These are phyloP conservation scores for Meloidogyne hapla DNA, from an alignment of 1,140 invertebrate genomes.

Conservation along the genomic window DNA sequence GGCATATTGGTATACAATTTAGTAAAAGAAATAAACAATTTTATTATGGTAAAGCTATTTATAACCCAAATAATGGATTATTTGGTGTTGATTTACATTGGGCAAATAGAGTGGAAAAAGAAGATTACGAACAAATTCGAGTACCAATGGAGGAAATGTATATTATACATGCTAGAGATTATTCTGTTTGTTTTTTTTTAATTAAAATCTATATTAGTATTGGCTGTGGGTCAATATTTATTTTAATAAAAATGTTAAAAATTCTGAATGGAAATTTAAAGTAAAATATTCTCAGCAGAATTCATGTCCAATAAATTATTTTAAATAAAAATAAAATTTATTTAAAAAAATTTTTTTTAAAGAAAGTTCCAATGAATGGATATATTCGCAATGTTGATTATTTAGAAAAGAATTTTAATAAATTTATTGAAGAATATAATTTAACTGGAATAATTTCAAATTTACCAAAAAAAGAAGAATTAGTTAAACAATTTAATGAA, in stretches of 20 bases:
- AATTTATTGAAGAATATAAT: constrained; percentile 11
- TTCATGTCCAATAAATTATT: not conserved
- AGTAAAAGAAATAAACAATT: constrained; percentile 11
- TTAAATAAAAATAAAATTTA: not conserved
- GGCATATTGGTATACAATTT: constrained; percentile 12
- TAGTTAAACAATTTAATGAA: constrained; percentile 11
- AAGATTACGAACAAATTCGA: constrained; percentile 5
- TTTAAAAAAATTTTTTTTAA: not conserved
- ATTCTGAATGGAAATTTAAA: too few species aligned
- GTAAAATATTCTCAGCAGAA: too few species aligned
- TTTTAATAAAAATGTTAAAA: too few species aligned
- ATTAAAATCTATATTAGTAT: too few species aligned
- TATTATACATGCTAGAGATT: constrained; percentile 22
- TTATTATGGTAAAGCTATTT: constrained; percentile 6
- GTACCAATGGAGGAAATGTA: constrained; percentile 7
- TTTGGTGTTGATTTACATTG: constrained; percentile 5
- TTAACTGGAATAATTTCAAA: not conserved
- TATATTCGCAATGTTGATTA: constrained; percentile 1
- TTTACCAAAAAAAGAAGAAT: constrained; percentile 17
- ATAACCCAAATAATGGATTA: constrained; percentile 10
- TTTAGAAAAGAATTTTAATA: constrained; percentile 8
- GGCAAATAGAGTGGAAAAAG: not conserved
- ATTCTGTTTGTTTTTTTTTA: constrained; percentile 1
- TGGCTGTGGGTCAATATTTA: too few species aligned
- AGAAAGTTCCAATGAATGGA: not conserved